phyloP scores from a whole-genome alignment of 2,888 invertebrate species.

The Vesta saturnalis region DNA sequence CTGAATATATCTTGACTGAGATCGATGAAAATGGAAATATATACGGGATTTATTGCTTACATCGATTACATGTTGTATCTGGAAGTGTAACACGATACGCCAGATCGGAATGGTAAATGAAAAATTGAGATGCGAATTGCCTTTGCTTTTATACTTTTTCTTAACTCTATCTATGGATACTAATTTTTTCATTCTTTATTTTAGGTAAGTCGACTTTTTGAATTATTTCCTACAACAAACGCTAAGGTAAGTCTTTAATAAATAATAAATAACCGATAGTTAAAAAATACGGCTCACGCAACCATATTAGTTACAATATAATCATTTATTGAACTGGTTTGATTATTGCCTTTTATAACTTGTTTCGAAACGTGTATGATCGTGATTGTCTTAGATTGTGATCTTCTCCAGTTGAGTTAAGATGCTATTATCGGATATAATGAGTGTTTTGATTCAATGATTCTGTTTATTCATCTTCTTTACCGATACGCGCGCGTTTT shows the following conservation, averaged over 20 bases:
- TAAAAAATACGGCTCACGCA: slow-evolving; percentile 45
- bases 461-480: slow-evolving; percentile 47
- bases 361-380: slow-evolving; percentile 49
- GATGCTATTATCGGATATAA: slow-evolving; percentile 49
- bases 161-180: background rate
- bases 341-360: slow-evolving; percentile 55
- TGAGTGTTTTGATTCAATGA: slow-evolving; percentile 58
- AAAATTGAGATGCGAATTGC: slow-evolving; percentile 28
- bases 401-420: slow-evolving; percentile 46
- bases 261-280: slow-evolving; percentile 22
- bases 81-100: slow-evolving; percentile 40
- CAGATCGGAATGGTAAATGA: slow-evolving; percentile 34
- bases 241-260: slow-evolving; percentile 5
- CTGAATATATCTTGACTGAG: slow-evolving; percentile 21
- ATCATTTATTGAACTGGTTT: slow-evolving; percentile 50
- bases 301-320: slow-evolving; percentile 44
- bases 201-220: slow-evolving; percentile 18
- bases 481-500: slow-evolving; percentile 37
- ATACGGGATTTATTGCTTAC: slow-evolving; percentile 45
- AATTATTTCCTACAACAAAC: background rate
- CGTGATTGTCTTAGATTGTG: slow-evolving; percentile 50
- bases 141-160: background rate
- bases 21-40: slow-evolving; percentile 47
- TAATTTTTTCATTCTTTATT: slow-evolving; percentile 17
- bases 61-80: slow-evolving; percentile 44